Conservation (phyloP, 2,113 vertebrate species). For the Myotis davidii region DNA sequence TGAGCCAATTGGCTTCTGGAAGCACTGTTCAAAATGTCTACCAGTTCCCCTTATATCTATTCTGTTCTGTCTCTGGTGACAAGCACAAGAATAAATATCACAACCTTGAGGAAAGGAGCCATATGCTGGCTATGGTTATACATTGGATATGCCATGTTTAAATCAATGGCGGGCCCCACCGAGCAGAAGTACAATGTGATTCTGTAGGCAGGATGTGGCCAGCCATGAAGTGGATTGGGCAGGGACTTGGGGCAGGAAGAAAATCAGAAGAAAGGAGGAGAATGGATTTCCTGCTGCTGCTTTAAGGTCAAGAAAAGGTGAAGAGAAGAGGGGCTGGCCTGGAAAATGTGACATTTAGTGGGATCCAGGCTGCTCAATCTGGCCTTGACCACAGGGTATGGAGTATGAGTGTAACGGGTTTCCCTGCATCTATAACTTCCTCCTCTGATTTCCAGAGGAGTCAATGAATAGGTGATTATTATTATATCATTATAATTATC, state of each 20-base stretch:
- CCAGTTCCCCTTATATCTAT: neutral
- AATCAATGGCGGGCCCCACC: neutral
- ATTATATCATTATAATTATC: neutral
- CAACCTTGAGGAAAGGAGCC: neutral
- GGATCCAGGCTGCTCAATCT: neutral
- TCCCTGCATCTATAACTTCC: neutral
- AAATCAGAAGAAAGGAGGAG: neutral
- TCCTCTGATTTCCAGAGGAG: conserved; percentile 12
- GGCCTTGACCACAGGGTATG: neutral
- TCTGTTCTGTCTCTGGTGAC: neutral
- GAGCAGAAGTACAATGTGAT: neutral
- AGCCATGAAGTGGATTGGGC: neutral
- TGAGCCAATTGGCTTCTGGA: neutral
- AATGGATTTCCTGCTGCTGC: neutral
- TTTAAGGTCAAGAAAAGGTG: neutral
- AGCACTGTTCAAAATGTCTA: neutral
- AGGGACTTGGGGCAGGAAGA: neutral
- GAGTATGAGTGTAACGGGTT: neutral
- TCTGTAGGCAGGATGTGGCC: neutral
- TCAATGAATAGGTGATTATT: neutral
- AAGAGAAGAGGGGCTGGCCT: neutral
- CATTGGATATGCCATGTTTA: neutral
- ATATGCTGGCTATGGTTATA: neutral
- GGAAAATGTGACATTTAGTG: neutral
- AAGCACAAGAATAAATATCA: neutral